Base-by-base conservation (phyloP, 1,140 invertebrate species). In the Stenopsyche tienmushanensis region DNA sequence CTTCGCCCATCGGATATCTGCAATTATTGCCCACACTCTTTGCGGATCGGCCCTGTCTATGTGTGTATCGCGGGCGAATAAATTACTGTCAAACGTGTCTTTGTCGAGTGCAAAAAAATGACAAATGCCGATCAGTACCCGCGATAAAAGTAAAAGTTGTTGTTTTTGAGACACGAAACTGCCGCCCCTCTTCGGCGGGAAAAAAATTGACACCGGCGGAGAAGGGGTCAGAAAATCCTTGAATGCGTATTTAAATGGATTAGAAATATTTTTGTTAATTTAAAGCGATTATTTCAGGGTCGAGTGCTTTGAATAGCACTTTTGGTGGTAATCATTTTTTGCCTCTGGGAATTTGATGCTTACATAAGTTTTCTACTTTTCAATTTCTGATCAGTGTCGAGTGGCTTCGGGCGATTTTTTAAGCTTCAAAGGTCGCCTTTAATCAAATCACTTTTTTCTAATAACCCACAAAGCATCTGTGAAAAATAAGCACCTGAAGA, bases 61-160 rank as follows among this genome's bases (percentile, higher is more conserved):
- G 13, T 20, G 10, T 8, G 34, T 5, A 34, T 47, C 15, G n/a
- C 18, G 13, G 18, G 25, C 25, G 62, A n/a, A 65, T 65, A 59
- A 59, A 65, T 65, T 65, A 65, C 23, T 65, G 54, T 65, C 54
- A 59, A 47, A n/a, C 45, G 24, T 50, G 54, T 50, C 54, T 7
- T 34, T 34, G 29, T 34, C 21, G 42, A 25, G 13, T n/a, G 41
- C 53, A 58, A 34, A 34, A 34, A 34, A 34, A 34, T 50, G 54
- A 65, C 53, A 59, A 7, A 50, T 41, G 41, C n/a, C 45, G 55
- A 58, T 50, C 54, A n/a, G 17, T 13, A n/a, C 5, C 50, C 29
- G 9, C 9, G 24, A 29, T 58, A 65, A 65, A 65, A 65, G 64
- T 65, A 65, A 65, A 65, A 65, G 64, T 65, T 58, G 24, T 34